These are phyloP conservation scores for Myotis yumanensis DNA, from an alignment of 2,113 vertebrate species.

Conservation along the genomic window DNA sequence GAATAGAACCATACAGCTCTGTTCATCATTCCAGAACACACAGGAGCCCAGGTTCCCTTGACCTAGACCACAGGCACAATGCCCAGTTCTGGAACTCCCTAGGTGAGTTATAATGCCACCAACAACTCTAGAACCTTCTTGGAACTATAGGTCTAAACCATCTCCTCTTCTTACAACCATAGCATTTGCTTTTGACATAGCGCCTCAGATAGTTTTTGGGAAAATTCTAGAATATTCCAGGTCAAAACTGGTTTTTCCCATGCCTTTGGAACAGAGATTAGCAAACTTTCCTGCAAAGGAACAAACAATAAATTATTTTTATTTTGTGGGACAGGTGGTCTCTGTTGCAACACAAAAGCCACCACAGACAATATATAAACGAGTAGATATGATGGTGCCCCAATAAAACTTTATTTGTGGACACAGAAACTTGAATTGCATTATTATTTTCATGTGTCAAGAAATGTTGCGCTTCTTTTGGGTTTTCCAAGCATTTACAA, in stretches of 20 bases:
- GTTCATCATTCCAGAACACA: not conserved
- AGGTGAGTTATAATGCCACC: not conserved
- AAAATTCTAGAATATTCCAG: not conserved
- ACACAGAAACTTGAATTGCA: not conserved
- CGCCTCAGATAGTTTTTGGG: not conserved
- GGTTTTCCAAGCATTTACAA: not conserved
- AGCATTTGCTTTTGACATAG: not conserved
- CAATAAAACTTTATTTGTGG: slow-evolving; percentile 21
- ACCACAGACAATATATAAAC: not conserved
- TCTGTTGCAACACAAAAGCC: not conserved
- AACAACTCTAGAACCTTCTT: not conserved
- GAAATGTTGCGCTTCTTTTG: not conserved
- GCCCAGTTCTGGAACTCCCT: not conserved
- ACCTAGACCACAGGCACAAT: not conserved
- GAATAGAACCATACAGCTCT: not conserved
- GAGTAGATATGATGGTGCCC: not conserved
- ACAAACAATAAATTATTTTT: not conserved
- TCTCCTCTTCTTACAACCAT: not conserved
- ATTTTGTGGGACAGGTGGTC: not conserved
- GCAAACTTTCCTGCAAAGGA: not conserved
- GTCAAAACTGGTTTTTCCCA: not conserved
- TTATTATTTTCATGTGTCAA: not conserved
- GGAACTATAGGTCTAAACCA: not conserved
- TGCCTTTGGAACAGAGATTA: not conserved
- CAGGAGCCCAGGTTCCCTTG: not conserved